Evolutionary conservation across 2,888 invertebrate genomes (phyloP).

Genomic region (Spisula subtruncata): DNA sequence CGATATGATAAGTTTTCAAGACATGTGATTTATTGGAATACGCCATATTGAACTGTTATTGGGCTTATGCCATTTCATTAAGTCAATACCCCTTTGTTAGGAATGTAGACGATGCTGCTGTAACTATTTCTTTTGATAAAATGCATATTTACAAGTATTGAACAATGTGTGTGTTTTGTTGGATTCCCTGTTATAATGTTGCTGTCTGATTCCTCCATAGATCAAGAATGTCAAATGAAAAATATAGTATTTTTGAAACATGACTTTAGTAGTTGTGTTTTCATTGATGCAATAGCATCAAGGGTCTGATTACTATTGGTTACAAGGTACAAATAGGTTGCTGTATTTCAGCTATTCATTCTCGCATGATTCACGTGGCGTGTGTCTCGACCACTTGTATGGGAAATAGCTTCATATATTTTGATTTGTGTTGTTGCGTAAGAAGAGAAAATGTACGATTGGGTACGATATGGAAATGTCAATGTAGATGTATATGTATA

Average conservation of each 20-base stretch:
- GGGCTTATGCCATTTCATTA: slow-evolving; percentile 42
- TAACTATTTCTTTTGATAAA: background rate
- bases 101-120: slow-evolving; percentile 5
- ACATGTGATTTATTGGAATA: background rate
- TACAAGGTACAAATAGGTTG: background rate
- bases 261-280: background rate
- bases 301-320: background rate
- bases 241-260: background rate
- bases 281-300: background rate
- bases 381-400: slow-evolving; percentile 17
- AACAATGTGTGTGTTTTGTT: background rate
- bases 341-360: background rate
- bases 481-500: background rate
- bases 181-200: background rate
- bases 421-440: background rate
- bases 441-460: background rate
- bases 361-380: background rate
- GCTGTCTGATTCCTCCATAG: background rate
- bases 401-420: background rate
- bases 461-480: background rate
- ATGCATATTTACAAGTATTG: slow-evolving; percentile 1
- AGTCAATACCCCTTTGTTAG: background rate
- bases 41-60: slow-evolving; percentile 16
- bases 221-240: background rate
- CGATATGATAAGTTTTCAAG: background rate